A percentile compares a stretch with the other conserved stretches of the same genome.
Evolutionary conservation across 2,888 invertebrate genomes (phyloP).

Genomic region (Sarcophaga subvicina): DNA sequence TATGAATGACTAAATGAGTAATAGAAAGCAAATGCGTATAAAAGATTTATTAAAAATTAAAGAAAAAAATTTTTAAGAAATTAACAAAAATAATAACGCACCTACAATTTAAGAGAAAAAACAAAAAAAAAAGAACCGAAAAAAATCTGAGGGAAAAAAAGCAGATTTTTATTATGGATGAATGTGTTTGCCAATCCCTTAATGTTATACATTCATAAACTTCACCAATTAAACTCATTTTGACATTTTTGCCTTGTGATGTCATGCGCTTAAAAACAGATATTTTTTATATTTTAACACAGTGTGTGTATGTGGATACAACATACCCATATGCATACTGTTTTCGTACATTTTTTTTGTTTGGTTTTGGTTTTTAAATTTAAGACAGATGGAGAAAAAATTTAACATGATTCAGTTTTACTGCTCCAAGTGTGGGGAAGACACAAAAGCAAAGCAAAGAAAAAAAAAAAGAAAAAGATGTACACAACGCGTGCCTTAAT

Average conservation of each 20-base stretch:
- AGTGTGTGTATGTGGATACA: no score
- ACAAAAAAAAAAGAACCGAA: background rate
- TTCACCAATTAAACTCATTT: conserved; percentile 61
- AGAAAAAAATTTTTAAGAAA: background rate
- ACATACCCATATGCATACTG: conserved; percentile 1
- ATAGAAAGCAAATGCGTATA: conserved; percentile 45
- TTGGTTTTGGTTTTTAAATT: background rate
- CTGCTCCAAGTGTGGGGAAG: background rate
- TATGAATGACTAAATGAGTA: conserved; percentile 1
- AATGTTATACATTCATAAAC: conserved; percentile 54
- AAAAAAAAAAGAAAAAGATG: conserved; percentile 22
- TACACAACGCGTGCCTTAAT: conserved; percentile 67
- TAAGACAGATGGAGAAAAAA: conserved; percentile 13
- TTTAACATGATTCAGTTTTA: conserved; percentile 51
- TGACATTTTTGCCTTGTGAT: conserved; percentile 69
- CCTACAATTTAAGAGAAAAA: conserved; percentile 48
- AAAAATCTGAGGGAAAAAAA: conserved; percentile 10
- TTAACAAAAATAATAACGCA: conserved; percentile 36
- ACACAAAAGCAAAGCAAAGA: conserved; percentile 3
- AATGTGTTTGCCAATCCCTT: conserved; percentile 68
- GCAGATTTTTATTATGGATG: conserved; percentile 52
- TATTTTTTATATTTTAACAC: conserved; percentile 9
- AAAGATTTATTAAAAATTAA: conserved; percentile 39
- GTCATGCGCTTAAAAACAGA: conserved; percentile 60
- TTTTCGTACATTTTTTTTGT: background rate